A percentile compares a stretch with the other conserved stretches of the same genome.
phyloP scores from a whole-genome alignment of 2,888 invertebrate genomes.

The Dione juno region DNA sequence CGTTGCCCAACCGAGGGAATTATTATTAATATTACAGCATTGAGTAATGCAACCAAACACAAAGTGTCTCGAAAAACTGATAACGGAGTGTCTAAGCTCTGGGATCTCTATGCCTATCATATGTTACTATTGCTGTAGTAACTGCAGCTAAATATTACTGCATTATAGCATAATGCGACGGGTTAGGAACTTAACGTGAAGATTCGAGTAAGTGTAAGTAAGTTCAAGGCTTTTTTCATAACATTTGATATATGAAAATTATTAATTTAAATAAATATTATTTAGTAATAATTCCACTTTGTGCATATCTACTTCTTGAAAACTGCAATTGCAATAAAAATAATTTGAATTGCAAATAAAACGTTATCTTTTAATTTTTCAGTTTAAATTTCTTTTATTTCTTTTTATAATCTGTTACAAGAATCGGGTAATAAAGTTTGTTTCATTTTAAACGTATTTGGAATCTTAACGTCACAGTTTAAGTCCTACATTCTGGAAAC shows the following conservation, averaged over 20 bases:
- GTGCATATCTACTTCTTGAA: background rate
- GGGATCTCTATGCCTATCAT: background rate
- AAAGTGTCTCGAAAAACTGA: no score
- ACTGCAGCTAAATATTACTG: slow-evolving; percentile 5
- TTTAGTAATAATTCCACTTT: background rate
- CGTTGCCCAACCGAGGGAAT: no score
- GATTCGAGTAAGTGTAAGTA: slow-evolving; percentile 7
- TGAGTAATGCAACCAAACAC: no score
- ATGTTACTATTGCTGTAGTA: background rate
- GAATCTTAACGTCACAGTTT: background rate
- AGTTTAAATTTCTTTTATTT: no score
- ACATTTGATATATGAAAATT: background rate
- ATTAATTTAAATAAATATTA: no score
- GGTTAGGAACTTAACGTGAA: slow-evolving; percentile 6
- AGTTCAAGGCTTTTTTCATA: background rate
- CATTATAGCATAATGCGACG: background rate
- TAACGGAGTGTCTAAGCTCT: no score
- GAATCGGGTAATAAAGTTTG: no score
- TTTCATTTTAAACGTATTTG: background rate
- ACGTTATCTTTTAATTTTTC: no score
- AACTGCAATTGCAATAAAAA: background rate
- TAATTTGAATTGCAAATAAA: no score
- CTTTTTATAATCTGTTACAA: no score
- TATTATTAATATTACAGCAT: no score
- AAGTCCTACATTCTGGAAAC: slow-evolving; percentile 22